A percentile compares a stretch with the other conserved stretches of the same genome.
Evolutionary conservation across 2,888 invertebrate genomes (phyloP).

Genomic region (Xestia sexstrigata): DNA sequence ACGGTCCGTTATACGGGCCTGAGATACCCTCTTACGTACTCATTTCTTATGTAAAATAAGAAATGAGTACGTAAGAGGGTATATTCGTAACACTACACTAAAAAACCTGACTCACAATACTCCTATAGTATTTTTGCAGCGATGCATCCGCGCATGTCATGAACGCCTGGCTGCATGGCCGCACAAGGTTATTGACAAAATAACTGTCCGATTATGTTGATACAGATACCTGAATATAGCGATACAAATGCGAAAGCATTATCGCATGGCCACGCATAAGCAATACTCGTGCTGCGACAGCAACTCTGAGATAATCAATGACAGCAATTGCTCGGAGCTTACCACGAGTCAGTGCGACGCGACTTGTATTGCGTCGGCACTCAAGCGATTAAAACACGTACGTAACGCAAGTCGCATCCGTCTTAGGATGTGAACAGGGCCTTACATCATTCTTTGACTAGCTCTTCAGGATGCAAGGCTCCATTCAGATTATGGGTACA

Average conservation of each 20-base stretch:
- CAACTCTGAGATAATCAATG: neutral
- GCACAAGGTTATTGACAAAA: constrained; percentile 23
- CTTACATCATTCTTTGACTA: neutral
- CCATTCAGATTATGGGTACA: neutral
- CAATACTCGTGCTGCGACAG: neutral
- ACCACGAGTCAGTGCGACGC: neutral
- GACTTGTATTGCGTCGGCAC: neutral
- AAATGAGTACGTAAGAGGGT: too few relatives aligned
- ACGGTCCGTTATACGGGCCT: neutral
- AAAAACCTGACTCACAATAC: neutral
- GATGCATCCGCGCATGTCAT: constrained; percentile 28
- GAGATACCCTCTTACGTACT: neutral
- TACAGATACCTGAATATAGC: neutral
- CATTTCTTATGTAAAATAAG: neutral
- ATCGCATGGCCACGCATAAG: neutral
- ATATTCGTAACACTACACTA: neutral
- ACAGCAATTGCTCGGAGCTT: neutral
- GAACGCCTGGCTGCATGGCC: constrained; percentile 17
- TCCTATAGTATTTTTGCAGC: constrained; percentile 29
- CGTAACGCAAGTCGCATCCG: neutral
- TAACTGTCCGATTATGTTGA: constrained; percentile 7
- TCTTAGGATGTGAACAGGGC: neutral
- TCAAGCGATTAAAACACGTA: too few relatives aligned
- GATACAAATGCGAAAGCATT: constrained; percentile 14
- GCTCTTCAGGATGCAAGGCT: neutral